Evolutionary conservation across 2,797 vertebrate genomes (phyloP).

Genomic region (Anisognathus igniventris): DNA sequence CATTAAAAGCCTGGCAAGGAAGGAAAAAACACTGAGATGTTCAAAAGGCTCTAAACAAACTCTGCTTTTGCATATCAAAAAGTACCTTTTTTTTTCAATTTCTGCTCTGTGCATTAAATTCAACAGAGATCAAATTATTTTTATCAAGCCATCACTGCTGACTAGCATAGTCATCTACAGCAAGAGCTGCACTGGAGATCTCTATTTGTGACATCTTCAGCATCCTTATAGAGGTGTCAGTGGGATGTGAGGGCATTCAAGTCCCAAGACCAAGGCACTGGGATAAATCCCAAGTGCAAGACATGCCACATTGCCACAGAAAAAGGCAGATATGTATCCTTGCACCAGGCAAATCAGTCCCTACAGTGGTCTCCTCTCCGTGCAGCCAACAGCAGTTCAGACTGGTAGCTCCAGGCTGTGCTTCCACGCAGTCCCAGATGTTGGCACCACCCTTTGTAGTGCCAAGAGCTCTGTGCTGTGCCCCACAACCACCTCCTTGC

Average conservation of each 20-base stretch:
- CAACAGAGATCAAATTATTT: not conserved
- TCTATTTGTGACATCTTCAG: not conserved
- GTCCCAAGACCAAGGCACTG: not conserved
- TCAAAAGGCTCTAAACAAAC: not conserved
- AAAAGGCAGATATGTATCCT: not conserved
- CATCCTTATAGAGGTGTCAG: not conserved
- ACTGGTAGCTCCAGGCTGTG: not conserved
- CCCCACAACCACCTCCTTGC: fast-evolving
- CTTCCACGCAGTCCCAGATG: fast-evolving
- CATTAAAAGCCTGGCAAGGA: not conserved
- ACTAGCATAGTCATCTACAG: not conserved
- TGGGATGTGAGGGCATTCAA: not conserved
- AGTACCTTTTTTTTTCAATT: not conserved
- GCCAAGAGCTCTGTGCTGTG: not conserved
- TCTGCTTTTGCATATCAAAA: not conserved
- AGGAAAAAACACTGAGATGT: not conserved
- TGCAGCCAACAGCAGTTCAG: not conserved
- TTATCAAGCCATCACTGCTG: not conserved
- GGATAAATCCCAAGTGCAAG: not conserved
- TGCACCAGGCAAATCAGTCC: not conserved
- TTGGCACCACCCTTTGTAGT: not conserved
- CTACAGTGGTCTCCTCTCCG: not conserved
- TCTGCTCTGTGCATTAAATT: not conserved
- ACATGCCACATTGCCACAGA: not conserved
- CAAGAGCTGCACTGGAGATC: not conserved